These are phyloP conservation scores for Etheostoma perlongum DNA, from an alignment of 2,797 vertebrate genomes.

Conservation along the genomic window DNA sequence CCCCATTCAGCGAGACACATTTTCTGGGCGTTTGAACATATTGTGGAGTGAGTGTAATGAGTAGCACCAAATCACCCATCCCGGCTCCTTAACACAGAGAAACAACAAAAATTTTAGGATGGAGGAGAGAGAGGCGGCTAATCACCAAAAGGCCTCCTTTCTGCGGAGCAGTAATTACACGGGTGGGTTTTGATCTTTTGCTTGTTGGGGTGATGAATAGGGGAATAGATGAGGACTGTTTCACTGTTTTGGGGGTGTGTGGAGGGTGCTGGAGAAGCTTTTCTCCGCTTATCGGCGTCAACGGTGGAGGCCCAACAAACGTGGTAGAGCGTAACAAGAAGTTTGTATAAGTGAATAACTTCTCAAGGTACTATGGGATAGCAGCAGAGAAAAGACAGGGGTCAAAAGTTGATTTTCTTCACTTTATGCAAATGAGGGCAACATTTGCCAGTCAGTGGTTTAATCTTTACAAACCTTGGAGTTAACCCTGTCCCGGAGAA, in stretches of 20 bases:
- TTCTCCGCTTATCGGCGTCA: conserved; percentile 58
- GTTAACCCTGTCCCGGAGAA: not conserved
- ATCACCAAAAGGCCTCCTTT: conserved; percentile 78
- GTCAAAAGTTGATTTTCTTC: not conserved
- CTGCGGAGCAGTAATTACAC: conserved; percentile 76
- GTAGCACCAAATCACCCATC: conserved; percentile 74
- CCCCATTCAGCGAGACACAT: conserved; percentile 93
- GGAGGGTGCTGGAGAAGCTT: conserved; percentile 39
- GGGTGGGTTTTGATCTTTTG: conserved; percentile 82
- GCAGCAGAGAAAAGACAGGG: not conserved
- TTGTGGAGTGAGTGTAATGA: conserved; percentile 88
- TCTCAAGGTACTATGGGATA: not conserved
- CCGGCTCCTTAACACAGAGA: conserved; percentile 72
- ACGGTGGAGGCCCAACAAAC: not conserved
- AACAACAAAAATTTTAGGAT: conserved; percentile 77
- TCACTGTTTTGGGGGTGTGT: conserved; percentile 54
- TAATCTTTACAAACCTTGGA: not conserved
- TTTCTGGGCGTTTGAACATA: conserved; percentile 98
- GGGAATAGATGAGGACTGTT: conserved; percentile 65
- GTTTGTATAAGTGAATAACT: not conserved
- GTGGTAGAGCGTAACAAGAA: not conserved
- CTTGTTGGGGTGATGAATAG: conserved; percentile 75
- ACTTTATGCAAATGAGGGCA: not conserved
- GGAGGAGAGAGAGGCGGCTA: conserved; percentile 61
- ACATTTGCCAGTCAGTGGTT: not conserved